Base-by-base conservation (phyloP, 2,888 invertebrate species). In the Drosophila mercatorum region DNA sequence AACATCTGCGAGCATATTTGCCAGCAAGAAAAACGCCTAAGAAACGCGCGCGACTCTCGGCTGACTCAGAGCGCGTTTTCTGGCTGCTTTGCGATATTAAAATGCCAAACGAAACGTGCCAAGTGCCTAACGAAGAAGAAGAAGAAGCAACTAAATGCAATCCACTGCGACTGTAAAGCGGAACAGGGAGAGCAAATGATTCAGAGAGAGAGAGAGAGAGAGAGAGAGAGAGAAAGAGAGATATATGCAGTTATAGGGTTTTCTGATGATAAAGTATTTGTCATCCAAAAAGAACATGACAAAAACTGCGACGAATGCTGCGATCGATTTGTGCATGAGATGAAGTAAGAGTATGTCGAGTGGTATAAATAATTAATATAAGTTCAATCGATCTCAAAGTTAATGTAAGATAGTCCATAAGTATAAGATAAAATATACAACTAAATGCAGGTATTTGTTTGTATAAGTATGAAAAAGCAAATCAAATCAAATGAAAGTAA, bases 91-190 rank as follows among this genome's bases (percentile, higher is more conserved):
- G 63, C 70, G 63, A 70, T 70, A 78, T 78, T 71, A 62, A 77
- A 78, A 77, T 77, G 78, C 71, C 78, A 77, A 74, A 53, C 69
- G 68, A 62, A 78, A 78, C 77, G 77, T 78, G 77, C 78, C 77
- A 71, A 78, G 65, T 78, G 75, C 63, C 60, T 31, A 63, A 49
- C 17, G 53, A 40, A 38, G 28, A 44, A 17, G 17, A 17, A 14
- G 53, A 28, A 41, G 55, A 10, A 55, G 41, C 31, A 34, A 36
- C 59, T 17, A 36, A 17, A 49, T 34, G 46, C 40, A 12, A 56
- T 34, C 26, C 26, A 60, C 3, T 22, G 31, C 41, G 17, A 11
- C 36, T 22, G 46, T 38, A 36, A 26, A 14, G 22, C 17, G 17
- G 31, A 10, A 26, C 26, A 41, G n/a, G 11, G 11, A n/a, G 22